Conservation (phyloP, 2,113 vertebrate genomes). For the Phylloscopus trochilus region DNA sequence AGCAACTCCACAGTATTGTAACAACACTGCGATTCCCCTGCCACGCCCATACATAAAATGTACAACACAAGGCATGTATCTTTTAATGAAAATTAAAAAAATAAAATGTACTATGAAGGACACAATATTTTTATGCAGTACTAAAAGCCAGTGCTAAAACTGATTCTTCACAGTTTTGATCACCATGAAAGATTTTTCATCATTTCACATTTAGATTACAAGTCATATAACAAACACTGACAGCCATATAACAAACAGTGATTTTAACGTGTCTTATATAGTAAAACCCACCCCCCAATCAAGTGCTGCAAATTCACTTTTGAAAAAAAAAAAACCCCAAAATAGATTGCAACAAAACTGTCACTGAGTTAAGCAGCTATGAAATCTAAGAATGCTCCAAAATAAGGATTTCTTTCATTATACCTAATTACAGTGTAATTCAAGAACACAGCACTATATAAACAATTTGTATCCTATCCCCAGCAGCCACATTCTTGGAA, state of each 20-base stretch:
- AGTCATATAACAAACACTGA: constrained; percentile 47
- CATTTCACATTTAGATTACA: not conserved
- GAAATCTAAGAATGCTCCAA: constrained; percentile 38
- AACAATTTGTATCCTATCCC: constrained; percentile 51
- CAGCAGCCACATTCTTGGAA: constrained; percentile 62
- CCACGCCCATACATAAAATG: not conserved
- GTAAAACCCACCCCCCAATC: constrained; percentile 34
- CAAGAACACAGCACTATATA: constrained; percentile 21
- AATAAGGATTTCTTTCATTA: constrained; percentile 64
- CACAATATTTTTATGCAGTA: not conserved
- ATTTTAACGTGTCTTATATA: not conserved
- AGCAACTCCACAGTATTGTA: not conserved
- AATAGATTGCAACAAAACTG: constrained; percentile 50
- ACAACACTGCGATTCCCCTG: not conserved
- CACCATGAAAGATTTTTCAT: constrained; percentile 18
- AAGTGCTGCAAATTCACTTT: constrained; percentile 54
- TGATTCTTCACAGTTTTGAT: constrained; percentile 17
- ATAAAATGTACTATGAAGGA: not conserved
- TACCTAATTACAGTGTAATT: constrained; percentile 60
- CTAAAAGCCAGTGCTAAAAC: constrained; percentile 8
- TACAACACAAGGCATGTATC: not conserved
- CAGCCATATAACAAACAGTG: constrained; percentile 30
- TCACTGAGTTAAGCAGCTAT: constrained; percentile 58
- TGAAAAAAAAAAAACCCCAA: constrained; percentile 1
- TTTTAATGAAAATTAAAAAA: not conserved